Evolutionary conservation across 1,140 invertebrate genomes (phyloP), one percentile per base, ranked within the genome.

Genomic region (Drosophila lowei): DNA sequence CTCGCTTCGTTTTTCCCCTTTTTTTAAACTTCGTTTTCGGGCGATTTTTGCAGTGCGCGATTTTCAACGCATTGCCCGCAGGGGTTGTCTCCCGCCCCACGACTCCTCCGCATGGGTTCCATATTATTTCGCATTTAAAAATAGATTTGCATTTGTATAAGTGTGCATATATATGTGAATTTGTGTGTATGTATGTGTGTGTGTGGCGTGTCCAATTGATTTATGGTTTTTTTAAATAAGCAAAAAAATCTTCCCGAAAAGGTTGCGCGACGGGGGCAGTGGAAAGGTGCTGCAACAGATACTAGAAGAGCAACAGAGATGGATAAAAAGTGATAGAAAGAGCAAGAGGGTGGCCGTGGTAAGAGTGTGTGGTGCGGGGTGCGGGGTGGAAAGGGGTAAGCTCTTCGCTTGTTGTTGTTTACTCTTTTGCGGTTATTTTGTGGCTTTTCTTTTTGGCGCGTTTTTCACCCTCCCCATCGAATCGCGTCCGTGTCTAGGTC

Each of bases 121-220:
- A 63, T 90, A 89, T 89, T 89, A 89, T 89, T 89, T 89, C 77
- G 86, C 78, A 89, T 89, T 89, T 89, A 89, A 89, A 89, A 89
- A 89, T 89, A 89, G 85, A 89, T 89, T 89, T 89, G 85, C 85
- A 88, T 88, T 85, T 70, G 81, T 60, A 49, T 65, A 21, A 49
- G 30, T 46, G 42, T 43, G 25, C 34, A 13, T 34, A 11, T 34
- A 25, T 30, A 2, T 9, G 28, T 30, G 0, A 2, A 2, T 66
- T 30, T 72, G 52, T 55, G 30, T 50, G 6, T 60, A 49, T 70
- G 46, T 62, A 46, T 67, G 60, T 65, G 63, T 71, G 56, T 74
- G 63, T 77, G 56, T 75, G 74, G 74, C 86, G 86, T 89, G 86
- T 86, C 86, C 86, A 89, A 89, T 89, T 89, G 86, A 89, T 89